Base-by-base conservation (phyloP, 2,888 invertebrate species). In the Autographa pulchrina region DNA sequence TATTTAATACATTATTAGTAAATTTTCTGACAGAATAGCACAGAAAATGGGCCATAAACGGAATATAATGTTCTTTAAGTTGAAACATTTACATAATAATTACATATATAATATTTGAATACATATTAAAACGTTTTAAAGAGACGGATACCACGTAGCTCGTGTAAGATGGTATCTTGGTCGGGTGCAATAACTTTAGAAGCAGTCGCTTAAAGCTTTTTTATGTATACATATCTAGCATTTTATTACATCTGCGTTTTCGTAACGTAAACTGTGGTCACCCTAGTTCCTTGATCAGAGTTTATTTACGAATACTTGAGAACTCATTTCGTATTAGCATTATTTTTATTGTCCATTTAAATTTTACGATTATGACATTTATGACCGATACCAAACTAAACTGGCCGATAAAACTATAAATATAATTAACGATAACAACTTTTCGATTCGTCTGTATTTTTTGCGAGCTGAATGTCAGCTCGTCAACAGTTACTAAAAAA, bases 321-420 rank as follows among this genome's bases (percentile, higher is more conserved):
- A 65, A 68, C 63, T 65, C 64, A 77, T 72, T 73, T 76, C 73
- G 62, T 76, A 73, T 78, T 79, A 82, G 74, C 81, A 80, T 80
- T 73, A 79, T 83, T 78, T 82, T 86, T 84, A 86, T 80, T 54
- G 75, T 69, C 74, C 80, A 82, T 86, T 86, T 38, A 82, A 83
- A 84, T 86, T 86, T 86, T 83, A 88, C 77, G 84, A 80, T 84
- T 83, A 86, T 80, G 82, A 84, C 83, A 85, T 87, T 87, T 86
- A 78, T 68, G 78, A 72, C 52, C 74, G 63, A 70, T 65, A 72
- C 62, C 67, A 73, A 74, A 75, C 72, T 76, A 73, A 86, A 82
- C 73, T 72, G 63, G 81, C 62, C 78, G 75, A 80, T 85, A 81
- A 80, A 83, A 75, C 70, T 72, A 85, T 85, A 84, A 83, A 86